Evolutionary conservation across 2,113 vertebrate genomes (phyloP), one percentile per base, ranked within the genome.

Genomic region (Atractosteus spatula): DNA sequence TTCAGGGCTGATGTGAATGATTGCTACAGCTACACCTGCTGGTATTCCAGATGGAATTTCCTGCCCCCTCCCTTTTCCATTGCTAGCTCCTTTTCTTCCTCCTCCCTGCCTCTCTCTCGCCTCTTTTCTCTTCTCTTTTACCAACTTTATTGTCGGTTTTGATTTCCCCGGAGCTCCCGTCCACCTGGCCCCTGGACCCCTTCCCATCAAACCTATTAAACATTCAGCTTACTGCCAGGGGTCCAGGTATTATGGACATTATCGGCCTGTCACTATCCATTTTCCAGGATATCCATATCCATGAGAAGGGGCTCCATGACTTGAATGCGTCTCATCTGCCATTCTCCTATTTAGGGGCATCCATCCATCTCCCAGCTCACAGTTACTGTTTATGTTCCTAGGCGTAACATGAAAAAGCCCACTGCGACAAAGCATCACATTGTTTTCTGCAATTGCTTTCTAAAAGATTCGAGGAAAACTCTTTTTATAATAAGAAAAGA

Each of bases 261-360:
- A 54, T 17, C 68, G 42, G 16, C 5, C 7, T 69, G 68, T 69
- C 55, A 69, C 68, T 43, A 14, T 57, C 17, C 8, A 59, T 69
- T 69, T 56, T 41, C 68, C 47, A 11, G 8, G 55, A 54, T 54
- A 57, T 69, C 68, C 55, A 69, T 59, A 69, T 56, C 55, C 41
- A 41, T n/a, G 7, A 17, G 41, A 12, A 14, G 2, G 8, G 7
- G 54, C 12, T 14, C 12, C 64, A 41, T 4, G 7, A 12, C 45
- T 66, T 47, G 4, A 66, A 10, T 42, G 62, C 62, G 10, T 4
- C 4, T 13, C 8, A 45, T 16, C 2, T 2, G 4, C 8, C 2
- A 6, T 7, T 41, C 3, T 12, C 42, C 64, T 66, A 5, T 51
- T 51, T 51, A 51, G 47, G 47, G 8, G 8, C 4, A 51, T 51